Base-by-base conservation (phyloP, 2,113 vertebrate species). In the Mormoops blainvillei region DNA sequence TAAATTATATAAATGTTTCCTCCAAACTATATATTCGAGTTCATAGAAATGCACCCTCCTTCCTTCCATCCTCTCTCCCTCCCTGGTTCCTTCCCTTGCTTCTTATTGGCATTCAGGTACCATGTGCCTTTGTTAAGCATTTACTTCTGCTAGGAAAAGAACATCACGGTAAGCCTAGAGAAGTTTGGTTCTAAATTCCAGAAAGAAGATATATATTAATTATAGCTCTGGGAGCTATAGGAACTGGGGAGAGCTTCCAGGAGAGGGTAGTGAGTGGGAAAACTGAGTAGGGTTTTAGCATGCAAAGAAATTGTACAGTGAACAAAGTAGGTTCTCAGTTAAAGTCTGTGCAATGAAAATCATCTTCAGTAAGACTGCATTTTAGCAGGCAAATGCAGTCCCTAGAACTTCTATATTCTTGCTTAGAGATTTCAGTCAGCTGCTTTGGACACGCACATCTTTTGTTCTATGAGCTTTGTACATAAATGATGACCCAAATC, bases 401-500 rank as follows among this genome's bases (percentile, higher is more conserved):
- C 54, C 24, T 19, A 58, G 45, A 85, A 89, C 73, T 89, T 96
- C 33, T 85, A 7, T 73, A 36, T 88, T 54, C n/a, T 20, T 89
- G 36, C 26, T 88, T 90, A 83, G 88, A 92, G 70, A 71, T 56
- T 71, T 92, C 2, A 36, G 92, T 86, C 0, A 7, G 1, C 24
- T 89, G 16, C 31, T 61, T 45, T 81, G 93, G 81, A 52, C 14
- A 43, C 31, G n/a, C 12, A 94, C 19, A 45, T 38, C 31, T 50
- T 96, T 96, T 94, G 26, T 88, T 96, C 81, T 86, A 7, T 84
- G 52, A 94, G 78, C 67, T 96, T 74, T 94, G 77, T 96, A 83
- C 81, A 95, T 91, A 96, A 96, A 92, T 52, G 58, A 97, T 94
- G 95, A 95, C 93, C 76, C 68, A 89, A 91, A 91, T 80, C 73